Percentiles rank a stretch among this genome's conserved stretches.
These are phyloP conservation scores for Pseudochaenichthys georgianus DNA, from an alignment of 2,797 vertebrate species.

Conservation along the genomic window DNA sequence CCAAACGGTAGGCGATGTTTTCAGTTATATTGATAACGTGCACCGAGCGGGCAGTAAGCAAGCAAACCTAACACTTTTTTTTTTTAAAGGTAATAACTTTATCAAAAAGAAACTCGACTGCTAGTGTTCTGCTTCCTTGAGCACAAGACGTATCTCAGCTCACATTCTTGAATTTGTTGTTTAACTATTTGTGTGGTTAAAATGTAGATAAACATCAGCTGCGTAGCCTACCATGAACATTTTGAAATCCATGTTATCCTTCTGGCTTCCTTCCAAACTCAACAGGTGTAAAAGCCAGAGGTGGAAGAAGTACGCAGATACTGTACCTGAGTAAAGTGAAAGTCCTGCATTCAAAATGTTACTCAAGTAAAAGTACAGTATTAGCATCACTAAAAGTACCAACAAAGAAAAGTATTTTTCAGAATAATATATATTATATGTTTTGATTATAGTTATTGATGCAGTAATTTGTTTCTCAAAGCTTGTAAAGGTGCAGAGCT, in stretches of 20 bases:
- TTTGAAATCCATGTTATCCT: neutral
- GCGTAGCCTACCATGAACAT: neutral
- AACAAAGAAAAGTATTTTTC: too few species aligned
- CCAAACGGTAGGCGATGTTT: conserved; percentile 62
- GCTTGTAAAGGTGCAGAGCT: too few species aligned
- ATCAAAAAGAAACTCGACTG: neutral
- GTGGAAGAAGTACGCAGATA: too few species aligned
- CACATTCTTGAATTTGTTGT: neutral
- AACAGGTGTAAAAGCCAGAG: conserved; percentile 37
- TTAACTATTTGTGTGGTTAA: neutral
- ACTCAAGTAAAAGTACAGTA: too few species aligned
- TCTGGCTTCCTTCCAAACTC: conserved; percentile 13
- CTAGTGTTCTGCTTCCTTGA: neutral
- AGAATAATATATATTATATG: too few species aligned
- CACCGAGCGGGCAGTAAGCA: neutral
- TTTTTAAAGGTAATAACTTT: neutral
- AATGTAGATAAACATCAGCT: neutral
- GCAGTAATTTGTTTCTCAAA: too few species aligned
- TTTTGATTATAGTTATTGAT: too few species aligned
- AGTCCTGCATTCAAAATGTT: too few species aligned
- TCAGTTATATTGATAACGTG: neutral
- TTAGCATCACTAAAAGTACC: too few species aligned
- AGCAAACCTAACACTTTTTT: neutral
- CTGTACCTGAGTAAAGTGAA: too few species aligned
- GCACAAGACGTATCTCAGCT: neutral